These are phyloP conservation scores for Umimayanthus chanpuru DNA, from an alignment of 92 coral and sea anemone species.

Conservation along the genomic window DNA sequence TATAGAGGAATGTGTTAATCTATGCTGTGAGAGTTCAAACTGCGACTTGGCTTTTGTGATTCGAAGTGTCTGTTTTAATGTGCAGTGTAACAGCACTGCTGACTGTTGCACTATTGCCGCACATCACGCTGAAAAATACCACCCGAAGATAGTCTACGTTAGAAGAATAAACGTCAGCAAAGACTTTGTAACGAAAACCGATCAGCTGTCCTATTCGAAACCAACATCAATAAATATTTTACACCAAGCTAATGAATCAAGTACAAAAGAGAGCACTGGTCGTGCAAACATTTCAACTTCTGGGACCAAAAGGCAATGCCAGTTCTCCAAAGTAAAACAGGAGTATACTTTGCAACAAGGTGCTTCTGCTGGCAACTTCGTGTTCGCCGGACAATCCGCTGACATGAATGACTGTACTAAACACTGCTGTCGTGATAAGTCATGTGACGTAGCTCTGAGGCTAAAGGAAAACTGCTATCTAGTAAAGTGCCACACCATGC, in stretches of 20 bases:
- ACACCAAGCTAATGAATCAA: neutral
- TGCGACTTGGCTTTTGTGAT: conserved; percentile 87
- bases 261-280: neutral
- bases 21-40: conserved; percentile 61
- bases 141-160: conserved; percentile 64
- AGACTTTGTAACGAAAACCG: neutral
- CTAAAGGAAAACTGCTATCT: conserved; percentile 75
- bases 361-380: conserved; percentile 78
- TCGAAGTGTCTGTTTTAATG: conserved; percentile 74
- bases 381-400: conserved; percentile 58
- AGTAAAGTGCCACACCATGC: conserved; percentile 71
- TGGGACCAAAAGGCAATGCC: conserved; percentile 22
- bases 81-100: conserved; percentile 50
- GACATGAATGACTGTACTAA: conserved; percentile 70
- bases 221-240: neutral
- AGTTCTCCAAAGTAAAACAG: conserved; percentile 59
- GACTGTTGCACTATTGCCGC: conserved; percentile 64
- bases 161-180: neutral
- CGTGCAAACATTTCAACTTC: neutral
- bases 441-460: conserved; percentile 91
- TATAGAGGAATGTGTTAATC: conserved; percentile 66
- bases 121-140: conserved; percentile 49
- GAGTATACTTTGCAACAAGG: conserved; percentile 83
- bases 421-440: conserved; percentile 72
- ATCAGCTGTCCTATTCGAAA: neutral